Evolutionary conservation across 2,113 vertebrate species (phyloP).

Genomic region (Muntiacus muntjak): DNA sequence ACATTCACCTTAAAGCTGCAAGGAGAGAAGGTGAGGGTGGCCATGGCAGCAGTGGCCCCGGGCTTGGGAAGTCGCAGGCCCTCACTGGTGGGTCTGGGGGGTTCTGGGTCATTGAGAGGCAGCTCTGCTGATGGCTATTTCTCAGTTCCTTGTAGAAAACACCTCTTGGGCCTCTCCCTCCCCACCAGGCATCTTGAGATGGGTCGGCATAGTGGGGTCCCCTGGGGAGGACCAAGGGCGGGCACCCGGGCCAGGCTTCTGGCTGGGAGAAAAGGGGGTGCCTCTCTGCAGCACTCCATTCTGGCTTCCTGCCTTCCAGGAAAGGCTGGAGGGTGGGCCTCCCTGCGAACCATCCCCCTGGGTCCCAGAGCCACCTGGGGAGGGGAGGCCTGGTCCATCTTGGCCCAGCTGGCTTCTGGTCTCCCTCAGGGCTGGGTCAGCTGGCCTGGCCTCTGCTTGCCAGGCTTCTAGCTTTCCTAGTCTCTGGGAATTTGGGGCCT

Average conservation of each 20-base stretch:
- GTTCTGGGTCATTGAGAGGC: neutral
- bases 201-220: neutral
- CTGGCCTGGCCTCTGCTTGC: neutral
- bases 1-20: neutral
- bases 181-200: neutral
- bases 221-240: neutral
- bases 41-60: neutral
- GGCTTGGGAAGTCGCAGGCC: neutral
- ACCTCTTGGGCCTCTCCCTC: neutral
- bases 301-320: neutral
- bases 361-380: neutral
- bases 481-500: neutral
- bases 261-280: neutral
- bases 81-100: neutral
- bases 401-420: neutral
- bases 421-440: neutral
- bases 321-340: neutral
- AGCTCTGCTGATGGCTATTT: neutral
- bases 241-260: neutral
- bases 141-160: neutral
- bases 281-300: neutral
- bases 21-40: too few relatives aligned
- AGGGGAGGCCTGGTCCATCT: too few relatives aligned
- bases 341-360: neutral
- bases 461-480: neutral